Evolutionary conservation across 2,888 invertebrate genomes (phyloP).

Genomic region (Leptinotarsa peninsularis): DNA sequence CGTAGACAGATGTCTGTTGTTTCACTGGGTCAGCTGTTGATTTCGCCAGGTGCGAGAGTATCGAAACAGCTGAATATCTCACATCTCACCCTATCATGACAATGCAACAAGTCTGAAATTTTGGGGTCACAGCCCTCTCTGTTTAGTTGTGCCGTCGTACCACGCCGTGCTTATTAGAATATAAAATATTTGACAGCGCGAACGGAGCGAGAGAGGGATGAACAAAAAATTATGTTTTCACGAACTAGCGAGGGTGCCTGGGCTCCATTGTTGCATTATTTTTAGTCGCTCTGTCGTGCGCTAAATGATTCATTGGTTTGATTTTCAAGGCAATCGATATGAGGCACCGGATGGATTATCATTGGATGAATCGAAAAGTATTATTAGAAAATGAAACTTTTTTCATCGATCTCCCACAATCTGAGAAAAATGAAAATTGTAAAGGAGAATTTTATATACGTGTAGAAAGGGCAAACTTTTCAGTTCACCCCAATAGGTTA

Average conservation of each 20-base stretch:
- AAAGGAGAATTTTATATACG: too few species aligned
- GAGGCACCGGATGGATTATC: too few species aligned
- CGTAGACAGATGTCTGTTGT: slow-evolving; percentile 53
- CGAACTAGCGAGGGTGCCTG: slow-evolving; percentile 10
- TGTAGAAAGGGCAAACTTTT: too few species aligned
- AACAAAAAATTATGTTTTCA: slow-evolving; percentile 19
- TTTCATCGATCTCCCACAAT: too few species aligned
- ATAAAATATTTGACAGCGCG: slow-evolving; percentile 42
- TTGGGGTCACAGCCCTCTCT: slow-evolving; percentile 47
- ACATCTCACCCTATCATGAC: slow-evolving; percentile 50
- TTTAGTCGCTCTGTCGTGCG: neutral
- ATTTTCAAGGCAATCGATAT: too few species aligned
- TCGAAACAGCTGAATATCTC: slow-evolving; percentile 50
- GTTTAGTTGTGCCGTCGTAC: slow-evolving; percentile 30
- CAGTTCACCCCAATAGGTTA: too few species aligned
- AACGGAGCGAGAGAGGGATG: slow-evolving; percentile 31
- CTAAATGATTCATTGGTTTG: neutral
- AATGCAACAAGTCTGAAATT: slow-evolving; percentile 55
- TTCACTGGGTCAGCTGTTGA: slow-evolving; percentile 55
- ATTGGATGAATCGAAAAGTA: too few species aligned
- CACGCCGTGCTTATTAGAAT: slow-evolving; percentile 42
- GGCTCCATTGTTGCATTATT: slow-evolving; percentile 19
- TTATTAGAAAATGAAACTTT: too few species aligned
- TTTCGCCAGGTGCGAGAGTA: slow-evolving; percentile 52
- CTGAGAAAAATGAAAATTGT: too few species aligned